phyloP scores from a whole-genome alignment of 2,113 vertebrate genomes.

The Trochalopteron elliotii region DNA sequence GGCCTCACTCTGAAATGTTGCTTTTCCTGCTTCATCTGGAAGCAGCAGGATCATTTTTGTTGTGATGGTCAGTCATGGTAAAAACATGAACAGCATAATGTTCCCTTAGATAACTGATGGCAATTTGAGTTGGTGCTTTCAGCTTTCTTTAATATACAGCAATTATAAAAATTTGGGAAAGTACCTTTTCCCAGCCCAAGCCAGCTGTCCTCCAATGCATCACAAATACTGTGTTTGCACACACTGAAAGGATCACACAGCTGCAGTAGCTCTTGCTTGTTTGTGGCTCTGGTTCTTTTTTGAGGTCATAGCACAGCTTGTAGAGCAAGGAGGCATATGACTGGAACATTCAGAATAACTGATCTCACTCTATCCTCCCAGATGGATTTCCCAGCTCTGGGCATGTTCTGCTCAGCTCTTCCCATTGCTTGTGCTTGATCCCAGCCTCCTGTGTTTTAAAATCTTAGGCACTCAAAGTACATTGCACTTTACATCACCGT shows the following conservation, averaged over 20 bases:
- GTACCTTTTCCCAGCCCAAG: background rate
- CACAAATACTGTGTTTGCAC: background rate
- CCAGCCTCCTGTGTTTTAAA: background rate
- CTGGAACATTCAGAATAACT: background rate
- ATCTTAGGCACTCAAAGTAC: background rate
- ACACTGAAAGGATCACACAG: background rate
- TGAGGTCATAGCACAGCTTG: background rate
- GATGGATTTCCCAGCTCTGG: background rate
- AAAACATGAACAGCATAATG: background rate
- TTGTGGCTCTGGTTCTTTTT: background rate
- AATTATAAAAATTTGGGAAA: background rate
- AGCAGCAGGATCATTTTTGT: background rate
- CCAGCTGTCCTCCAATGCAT: background rate
- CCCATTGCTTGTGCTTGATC: background rate
- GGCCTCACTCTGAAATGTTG: background rate
- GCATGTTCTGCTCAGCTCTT: background rate
- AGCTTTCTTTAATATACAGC: background rate
- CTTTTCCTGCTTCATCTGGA: background rate
- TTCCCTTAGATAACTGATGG: background rate
- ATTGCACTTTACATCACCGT: background rate
- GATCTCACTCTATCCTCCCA: background rate
- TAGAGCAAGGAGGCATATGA: accelerated
- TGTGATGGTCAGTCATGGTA: background rate
- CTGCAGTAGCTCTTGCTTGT: background rate
- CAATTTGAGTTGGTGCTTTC: background rate